Evolutionary conservation across 2,888 invertebrate genomes (phyloP).

Genomic region (Apamea anceps): DNA sequence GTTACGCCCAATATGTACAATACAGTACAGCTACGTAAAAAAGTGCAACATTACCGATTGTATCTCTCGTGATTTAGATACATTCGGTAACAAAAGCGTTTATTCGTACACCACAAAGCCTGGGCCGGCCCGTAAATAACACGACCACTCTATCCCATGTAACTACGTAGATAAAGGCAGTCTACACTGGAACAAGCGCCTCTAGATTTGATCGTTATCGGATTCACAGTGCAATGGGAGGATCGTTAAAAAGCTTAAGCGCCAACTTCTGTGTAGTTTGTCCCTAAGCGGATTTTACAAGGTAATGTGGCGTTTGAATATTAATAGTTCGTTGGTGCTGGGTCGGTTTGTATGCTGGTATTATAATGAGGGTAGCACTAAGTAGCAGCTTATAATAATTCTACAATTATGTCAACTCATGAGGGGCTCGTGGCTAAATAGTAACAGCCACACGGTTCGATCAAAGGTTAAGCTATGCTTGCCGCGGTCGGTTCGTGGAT

Average conservation of each 20-base stretch:
- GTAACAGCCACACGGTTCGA: background rate
- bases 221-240: conserved; percentile 57
- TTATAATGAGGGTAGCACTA: conserved; percentile 1
- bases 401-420: background rate
- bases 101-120: conserved; percentile 77
- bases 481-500: background rate
- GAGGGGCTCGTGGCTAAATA: background rate
- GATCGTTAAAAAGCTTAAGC: conserved; percentile 62
- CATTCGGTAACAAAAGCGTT: conserved; percentile 78
- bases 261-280: conserved; percentile 37
- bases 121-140: conserved; percentile 76
- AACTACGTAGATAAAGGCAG: conserved; percentile 62
- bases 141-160: conserved; percentile 65
- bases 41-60: conserved; percentile 75
- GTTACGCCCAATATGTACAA: conserved; percentile 35
- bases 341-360: background rate
- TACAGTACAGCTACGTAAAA: conserved; percentile 56
- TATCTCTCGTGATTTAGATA: conserved; percentile 83
- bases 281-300: conserved; percentile 35
- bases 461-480: background rate
- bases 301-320: conserved; percentile 40
- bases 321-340: conserved; percentile 17
- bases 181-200: conserved; percentile 60
- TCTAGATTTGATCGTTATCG: conserved; percentile 65
- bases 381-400: background rate